Evolutionary conservation across 2,113 vertebrate genomes (phyloP).

Genomic region (Chaetodon trifascialis): DNA sequence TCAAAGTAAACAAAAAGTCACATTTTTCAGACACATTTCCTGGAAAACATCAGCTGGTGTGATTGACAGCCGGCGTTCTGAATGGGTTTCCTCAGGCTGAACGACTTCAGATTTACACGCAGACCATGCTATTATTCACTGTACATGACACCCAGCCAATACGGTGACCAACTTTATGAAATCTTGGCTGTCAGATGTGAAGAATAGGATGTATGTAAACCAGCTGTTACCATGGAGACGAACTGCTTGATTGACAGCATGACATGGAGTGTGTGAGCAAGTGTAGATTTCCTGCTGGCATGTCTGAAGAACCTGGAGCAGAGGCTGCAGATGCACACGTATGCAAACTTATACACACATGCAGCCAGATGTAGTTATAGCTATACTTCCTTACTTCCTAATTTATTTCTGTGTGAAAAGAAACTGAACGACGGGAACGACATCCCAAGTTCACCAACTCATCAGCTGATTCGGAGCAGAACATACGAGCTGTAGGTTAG

Average conservation of each 20-base stretch:
- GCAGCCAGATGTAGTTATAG: neutral
- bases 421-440: too few species aligned
- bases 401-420: neutral
- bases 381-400: neutral
- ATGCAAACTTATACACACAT: neutral
- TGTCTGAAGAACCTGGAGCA: conserved; percentile 42
- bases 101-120: neutral
- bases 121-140: neutral
- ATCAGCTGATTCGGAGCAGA: too few species aligned
- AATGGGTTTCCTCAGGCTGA: neutral
- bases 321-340: neutral
- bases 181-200: conserved; percentile 30
- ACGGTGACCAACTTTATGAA: conserved; percentile 3
- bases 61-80: neutral
- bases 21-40: neutral
- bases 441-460: too few species aligned
- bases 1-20: neutral
- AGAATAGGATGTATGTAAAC: conserved; percentile 28
- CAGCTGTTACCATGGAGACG: conserved; percentile 48
- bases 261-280: conserved; percentile 50
- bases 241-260: conserved; percentile 51
- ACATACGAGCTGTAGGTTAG: too few species aligned
- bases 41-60: neutral
- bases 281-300: conserved; percentile 53
- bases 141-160: conserved; percentile 19